Percentiles rank a stretch among this genome's conserved stretches.
Conservation (phyloP, 64 coral and sea anemone genomes). For the Exaiptasia diaphana region DNA sequence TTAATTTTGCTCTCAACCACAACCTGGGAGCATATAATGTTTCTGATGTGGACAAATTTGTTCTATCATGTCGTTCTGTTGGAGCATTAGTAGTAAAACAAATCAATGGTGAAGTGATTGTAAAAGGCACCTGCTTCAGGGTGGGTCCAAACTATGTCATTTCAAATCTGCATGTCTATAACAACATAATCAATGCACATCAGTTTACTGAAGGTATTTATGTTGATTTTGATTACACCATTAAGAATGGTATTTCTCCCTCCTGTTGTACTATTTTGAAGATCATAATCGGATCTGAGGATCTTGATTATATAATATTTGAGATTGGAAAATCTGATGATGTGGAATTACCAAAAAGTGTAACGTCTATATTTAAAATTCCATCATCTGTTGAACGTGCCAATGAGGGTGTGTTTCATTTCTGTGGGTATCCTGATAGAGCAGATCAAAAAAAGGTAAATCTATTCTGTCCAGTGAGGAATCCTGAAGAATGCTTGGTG, state of each 20-base stretch:
- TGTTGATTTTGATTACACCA: too few relatives aligned
- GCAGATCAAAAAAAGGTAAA: background rate
- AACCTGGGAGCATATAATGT: too few relatives aligned
- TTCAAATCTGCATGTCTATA: background rate
- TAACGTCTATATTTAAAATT: background rate
- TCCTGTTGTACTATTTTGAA: background rate
- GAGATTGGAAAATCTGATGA: too few relatives aligned
- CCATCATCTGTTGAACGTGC: background rate
- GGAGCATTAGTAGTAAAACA: background rate
- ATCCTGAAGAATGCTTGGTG: background rate
- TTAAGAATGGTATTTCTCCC: background rate
- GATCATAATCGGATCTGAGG: background rate
- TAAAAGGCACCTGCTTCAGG: background rate
- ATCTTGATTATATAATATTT: background rate
- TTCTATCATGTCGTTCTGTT: background rate
- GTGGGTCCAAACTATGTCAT: background rate
- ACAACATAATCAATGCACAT: background rate
- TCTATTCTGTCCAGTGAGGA: background rate
- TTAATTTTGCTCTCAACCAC: too few relatives aligned
- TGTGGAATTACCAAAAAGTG: background rate
- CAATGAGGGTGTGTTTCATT: background rate
- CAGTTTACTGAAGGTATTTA: background rate
- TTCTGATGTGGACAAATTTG: too few relatives aligned
- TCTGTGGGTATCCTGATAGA: background rate
- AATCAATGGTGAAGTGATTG: background rate